Conservation (phyloP, 2,113 vertebrate genomes). For the Gila orcuttii region DNA sequence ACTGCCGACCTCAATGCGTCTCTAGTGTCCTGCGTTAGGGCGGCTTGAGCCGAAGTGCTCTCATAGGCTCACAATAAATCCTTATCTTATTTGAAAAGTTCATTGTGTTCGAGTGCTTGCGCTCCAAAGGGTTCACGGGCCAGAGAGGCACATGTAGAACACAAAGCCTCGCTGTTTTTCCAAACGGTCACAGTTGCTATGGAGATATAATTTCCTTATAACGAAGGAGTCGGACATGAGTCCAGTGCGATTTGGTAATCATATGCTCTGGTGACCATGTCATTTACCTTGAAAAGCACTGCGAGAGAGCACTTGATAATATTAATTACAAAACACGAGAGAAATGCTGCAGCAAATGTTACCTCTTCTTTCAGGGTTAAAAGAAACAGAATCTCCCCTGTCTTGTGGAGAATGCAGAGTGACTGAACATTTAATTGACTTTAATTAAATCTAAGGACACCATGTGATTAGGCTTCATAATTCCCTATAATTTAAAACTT, state of each 20-base stretch:
- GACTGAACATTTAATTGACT: constrained; percentile 6
- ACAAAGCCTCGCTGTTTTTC: not conserved
- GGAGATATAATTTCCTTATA: constrained; percentile 28
- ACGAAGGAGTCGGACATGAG: not conserved
- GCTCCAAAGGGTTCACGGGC: not conserved
- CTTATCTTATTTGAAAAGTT: constrained; percentile 50
- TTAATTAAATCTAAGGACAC: not conserved
- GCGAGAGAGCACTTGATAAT: not conserved
- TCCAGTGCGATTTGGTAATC: not conserved
- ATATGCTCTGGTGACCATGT: constrained; percentile 22
- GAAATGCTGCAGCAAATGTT: not conserved
- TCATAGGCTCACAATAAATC: constrained; percentile 50
- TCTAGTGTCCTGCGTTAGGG: constrained; percentile 51
- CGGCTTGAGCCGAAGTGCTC: constrained; percentile 47
- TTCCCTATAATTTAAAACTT: not conserved
- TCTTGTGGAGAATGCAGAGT: not conserved
- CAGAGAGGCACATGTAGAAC: constrained; percentile 15
- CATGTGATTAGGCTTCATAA: not conserved
- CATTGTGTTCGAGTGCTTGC: constrained; percentile 47
- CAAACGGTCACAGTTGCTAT: not conserved
- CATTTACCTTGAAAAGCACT: constrained; percentile 27
- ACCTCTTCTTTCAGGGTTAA: not conserved
- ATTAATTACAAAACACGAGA: constrained; percentile 2
- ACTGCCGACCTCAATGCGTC: constrained; percentile 63
- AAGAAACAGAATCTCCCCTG: not conserved